Conservation (phyloP, 2,797 vertebrate genomes). For the Falco berigora region DNA sequence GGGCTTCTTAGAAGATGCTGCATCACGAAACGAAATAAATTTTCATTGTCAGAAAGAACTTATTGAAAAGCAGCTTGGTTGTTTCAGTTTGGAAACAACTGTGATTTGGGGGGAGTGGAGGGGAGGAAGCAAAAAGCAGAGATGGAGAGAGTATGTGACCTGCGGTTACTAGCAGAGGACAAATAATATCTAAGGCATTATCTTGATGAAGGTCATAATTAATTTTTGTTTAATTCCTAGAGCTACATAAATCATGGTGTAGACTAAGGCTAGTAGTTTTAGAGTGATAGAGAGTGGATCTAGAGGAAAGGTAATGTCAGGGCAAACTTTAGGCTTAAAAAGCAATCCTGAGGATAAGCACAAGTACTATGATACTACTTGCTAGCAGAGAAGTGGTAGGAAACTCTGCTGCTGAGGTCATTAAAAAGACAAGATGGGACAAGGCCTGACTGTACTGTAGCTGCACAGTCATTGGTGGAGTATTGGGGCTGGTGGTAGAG, state of each 20-base stretch:
- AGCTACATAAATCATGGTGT: background rate
- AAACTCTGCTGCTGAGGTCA: background rate
- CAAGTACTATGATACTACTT: background rate
- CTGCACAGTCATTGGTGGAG: background rate
- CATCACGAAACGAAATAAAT: background rate
- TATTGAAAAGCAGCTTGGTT: background rate
- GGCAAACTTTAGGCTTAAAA: background rate
- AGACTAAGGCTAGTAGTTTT: background rate
- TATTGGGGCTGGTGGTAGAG: background rate
- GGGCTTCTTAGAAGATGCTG: background rate
- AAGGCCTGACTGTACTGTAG: background rate
- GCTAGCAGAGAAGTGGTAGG: background rate
- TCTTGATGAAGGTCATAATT: background rate
- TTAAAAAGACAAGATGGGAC: background rate
- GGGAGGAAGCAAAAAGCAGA: background rate
- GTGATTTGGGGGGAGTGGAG: background rate
- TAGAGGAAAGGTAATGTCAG: background rate
- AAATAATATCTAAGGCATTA: background rate
- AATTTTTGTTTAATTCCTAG: background rate
- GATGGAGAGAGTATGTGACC: background rate
- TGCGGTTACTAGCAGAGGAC: background rate
- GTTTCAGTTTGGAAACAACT: background rate
- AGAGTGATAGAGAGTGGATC: background rate
- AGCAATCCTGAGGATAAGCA: background rate
- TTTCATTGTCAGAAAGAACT: background rate